phyloP scores from a whole-genome alignment of 2,797 vertebrate genomes.

The Petrocephalus schoutedeni region DNA sequence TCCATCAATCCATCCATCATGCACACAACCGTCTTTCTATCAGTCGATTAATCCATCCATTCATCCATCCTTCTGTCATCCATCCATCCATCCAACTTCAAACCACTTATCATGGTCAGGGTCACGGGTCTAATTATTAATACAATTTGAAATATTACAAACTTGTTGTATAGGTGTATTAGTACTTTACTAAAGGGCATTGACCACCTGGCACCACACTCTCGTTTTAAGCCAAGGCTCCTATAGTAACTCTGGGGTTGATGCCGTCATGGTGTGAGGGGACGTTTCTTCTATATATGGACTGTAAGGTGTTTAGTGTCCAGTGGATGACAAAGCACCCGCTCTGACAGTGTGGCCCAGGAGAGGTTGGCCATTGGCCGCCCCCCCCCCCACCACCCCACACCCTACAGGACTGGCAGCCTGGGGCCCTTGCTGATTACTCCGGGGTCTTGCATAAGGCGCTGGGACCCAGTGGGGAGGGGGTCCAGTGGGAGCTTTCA shows the following conservation, averaged over 20 bases:
- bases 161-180: not conserved
- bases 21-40: not conserved
- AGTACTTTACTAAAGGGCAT: not conserved
- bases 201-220: not conserved
- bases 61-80: not conserved
- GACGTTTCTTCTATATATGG: not conserved
- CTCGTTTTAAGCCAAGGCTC: not conserved
- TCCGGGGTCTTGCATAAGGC: not conserved
- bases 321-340: not conserved
- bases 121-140: not conserved
- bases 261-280: not conserved
- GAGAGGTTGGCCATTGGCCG: not conserved
- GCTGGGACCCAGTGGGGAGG: not conserved
- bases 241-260: not conserved
- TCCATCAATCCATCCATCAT: not conserved
- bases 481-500: not conserved
- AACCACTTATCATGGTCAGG: not conserved
- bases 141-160: not conserved
- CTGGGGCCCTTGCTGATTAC: not conserved
- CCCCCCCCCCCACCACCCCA: not conserved
- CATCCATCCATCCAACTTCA: not conserved
- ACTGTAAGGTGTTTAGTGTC: not conserved
- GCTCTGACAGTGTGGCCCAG: not conserved
- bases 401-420: not conserved
- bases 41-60: not conserved